Evolutionary conservation across 1,140 invertebrate genomes (phyloP).

Genomic region (Drosophila guanche): DNA sequence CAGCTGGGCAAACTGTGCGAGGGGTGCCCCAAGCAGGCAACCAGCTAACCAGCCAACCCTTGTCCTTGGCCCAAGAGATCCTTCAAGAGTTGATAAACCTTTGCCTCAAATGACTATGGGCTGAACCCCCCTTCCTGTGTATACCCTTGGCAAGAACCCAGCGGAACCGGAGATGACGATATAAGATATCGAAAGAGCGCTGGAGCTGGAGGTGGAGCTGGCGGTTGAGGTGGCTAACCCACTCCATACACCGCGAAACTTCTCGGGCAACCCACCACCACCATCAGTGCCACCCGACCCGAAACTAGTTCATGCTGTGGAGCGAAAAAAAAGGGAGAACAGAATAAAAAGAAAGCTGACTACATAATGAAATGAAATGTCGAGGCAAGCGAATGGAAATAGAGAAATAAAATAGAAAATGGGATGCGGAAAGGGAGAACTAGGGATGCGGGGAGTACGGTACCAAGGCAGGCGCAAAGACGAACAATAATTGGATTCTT

Average conservation of each 20-base stretch:
- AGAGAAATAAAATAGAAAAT: slow-evolving; percentile 33
- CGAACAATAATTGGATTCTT: slow-evolving; percentile 74
- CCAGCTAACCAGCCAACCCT: slow-evolving; percentile 1
- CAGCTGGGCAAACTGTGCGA: slow-evolving; percentile 62
- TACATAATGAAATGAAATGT: slow-evolving; percentile 44
- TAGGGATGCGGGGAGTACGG: neutral
- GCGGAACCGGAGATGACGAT: slow-evolving; percentile 31
- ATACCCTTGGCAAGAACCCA: neutral
- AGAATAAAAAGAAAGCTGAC: slow-evolving; percentile 37
- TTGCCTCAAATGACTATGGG: neutral
- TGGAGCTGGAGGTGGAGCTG: no score
- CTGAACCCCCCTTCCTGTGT: neutral
- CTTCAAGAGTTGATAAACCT: slow-evolving; percentile 20
- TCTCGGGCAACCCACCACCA: slow-evolving; percentile 20
- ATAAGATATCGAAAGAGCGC: slow-evolving; percentile 29
- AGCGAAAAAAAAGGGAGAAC: slow-evolving; percentile 15
- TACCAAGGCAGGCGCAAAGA: slow-evolving; percentile 22
- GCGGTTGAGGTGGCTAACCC: no score
- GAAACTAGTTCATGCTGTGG: slow-evolving; percentile 65
- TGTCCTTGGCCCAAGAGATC: slow-evolving; percentile 34
- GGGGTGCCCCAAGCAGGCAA: slow-evolving; percentile 20
- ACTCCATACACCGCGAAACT: slow-evolving; percentile 20
- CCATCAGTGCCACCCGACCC: neutral
- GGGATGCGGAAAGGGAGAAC: neutral
- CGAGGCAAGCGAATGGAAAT: slow-evolving; percentile 33